A percentile compares a stretch with the other conserved stretches of the same genome.
These are phyloP conservation scores for Pimpla rufipes DNA, from an alignment of 2,888 invertebrate genomes.

Conservation along the genomic window DNA sequence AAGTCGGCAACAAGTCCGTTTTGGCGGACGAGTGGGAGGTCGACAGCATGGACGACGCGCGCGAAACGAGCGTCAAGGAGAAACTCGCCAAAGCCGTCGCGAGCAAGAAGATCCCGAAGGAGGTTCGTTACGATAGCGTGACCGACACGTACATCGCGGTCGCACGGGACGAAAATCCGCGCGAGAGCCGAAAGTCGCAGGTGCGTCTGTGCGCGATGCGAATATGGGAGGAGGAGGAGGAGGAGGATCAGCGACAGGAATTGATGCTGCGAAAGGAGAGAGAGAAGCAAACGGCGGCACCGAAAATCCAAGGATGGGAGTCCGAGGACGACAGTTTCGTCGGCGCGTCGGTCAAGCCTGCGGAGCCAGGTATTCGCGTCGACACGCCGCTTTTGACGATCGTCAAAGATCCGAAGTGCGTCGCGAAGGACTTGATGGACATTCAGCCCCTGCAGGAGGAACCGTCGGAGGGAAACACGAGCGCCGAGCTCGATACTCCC, in stretches of 20 bases:
- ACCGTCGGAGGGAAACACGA: slow-evolving; percentile 20
- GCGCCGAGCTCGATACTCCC: slow-evolving; percentile 36
- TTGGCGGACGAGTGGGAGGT: slow-evolving; percentile 83
- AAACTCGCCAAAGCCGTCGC: slow-evolving; percentile 7
- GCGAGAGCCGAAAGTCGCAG: slow-evolving; percentile 75
- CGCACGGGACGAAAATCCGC: slow-evolving; percentile 72
- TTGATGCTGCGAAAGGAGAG: slow-evolving; percentile 75
- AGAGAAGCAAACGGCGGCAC: slow-evolving; percentile 18
- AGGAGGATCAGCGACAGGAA: slow-evolving; percentile 82
- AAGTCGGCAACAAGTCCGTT: slow-evolving; percentile 74
- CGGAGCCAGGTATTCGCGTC: slow-evolving; percentile 40
- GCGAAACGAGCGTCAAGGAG: slow-evolving; percentile 38
- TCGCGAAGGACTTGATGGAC: slow-evolving; percentile 14
- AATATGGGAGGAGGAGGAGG: slow-evolving; percentile 84
- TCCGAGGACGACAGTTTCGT: slow-evolving; percentile 72
- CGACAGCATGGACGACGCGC: slow-evolving; percentile 81
- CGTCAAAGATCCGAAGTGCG: background rate
- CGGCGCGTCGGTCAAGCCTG: slow-evolving; percentile 5
- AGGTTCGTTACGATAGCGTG: slow-evolving; percentile 80
- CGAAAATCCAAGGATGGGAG: slow-evolving; percentile 73
- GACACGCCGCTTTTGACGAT: slow-evolving; percentile 31
- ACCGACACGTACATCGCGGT: slow-evolving; percentile 82
- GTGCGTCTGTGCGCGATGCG: slow-evolving; percentile 78
- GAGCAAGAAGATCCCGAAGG: slow-evolving; percentile 78
- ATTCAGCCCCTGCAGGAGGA: slow-evolving; percentile 7